These are phyloP conservation scores for Drosophila lacicola DNA, from an alignment of 2,888 invertebrate genomes.

Conservation along the genomic window DNA sequence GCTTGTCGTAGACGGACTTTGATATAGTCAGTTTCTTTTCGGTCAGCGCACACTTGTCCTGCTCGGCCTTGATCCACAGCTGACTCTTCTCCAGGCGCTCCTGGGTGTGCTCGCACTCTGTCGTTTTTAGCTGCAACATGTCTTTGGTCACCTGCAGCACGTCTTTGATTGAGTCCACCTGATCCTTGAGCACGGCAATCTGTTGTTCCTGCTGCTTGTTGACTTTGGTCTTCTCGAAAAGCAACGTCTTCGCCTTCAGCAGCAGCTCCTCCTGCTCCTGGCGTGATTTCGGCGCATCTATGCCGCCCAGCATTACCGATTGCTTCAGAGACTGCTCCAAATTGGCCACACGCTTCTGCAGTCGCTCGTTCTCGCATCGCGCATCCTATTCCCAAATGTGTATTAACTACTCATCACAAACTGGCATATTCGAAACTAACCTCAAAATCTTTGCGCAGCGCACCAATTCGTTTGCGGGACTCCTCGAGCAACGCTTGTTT, in stretches of 20 bases:
- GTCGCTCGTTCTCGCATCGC: slow-evolving; percentile 81
- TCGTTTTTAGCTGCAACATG: slow-evolving; percentile 91
- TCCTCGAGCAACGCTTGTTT: slow-evolving; percentile 84
- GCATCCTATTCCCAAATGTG: slow-evolving; percentile 68
- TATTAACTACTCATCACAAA: neutral
- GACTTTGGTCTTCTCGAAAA: slow-evolving; percentile 91
- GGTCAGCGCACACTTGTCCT: slow-evolving; percentile 89
- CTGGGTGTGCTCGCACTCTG: slow-evolving; percentile 92
- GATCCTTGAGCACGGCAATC: slow-evolving; percentile 88
- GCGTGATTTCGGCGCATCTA: slow-evolving; percentile 82
- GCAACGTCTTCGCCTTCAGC: slow-evolving; percentile 89
- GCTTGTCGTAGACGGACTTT: slow-evolving; percentile 90
- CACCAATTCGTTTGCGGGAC: slow-evolving; percentile 81
- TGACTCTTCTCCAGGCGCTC: slow-evolving; percentile 87
- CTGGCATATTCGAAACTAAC: slow-evolving; percentile 68
- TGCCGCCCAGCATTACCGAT: slow-evolving; percentile 83
- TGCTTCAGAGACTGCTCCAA: slow-evolving; percentile 84
- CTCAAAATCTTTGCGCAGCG: slow-evolving; percentile 83
- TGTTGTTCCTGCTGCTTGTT: slow-evolving; percentile 92
- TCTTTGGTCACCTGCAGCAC: slow-evolving; percentile 93
- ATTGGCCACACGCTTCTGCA: slow-evolving; percentile 80
- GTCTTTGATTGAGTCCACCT: slow-evolving; percentile 91
- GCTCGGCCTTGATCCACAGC: slow-evolving; percentile 89
- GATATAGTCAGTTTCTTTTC: slow-evolving; percentile 90
- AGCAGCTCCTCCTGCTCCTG: slow-evolving; percentile 86